A percentile compares a stretch with the other conserved stretches of the same genome.
These are phyloP conservation scores for Saccopteryx bilineata DNA, from an alignment of 2,113 vertebrate genomes.

Conservation along the genomic window DNA sequence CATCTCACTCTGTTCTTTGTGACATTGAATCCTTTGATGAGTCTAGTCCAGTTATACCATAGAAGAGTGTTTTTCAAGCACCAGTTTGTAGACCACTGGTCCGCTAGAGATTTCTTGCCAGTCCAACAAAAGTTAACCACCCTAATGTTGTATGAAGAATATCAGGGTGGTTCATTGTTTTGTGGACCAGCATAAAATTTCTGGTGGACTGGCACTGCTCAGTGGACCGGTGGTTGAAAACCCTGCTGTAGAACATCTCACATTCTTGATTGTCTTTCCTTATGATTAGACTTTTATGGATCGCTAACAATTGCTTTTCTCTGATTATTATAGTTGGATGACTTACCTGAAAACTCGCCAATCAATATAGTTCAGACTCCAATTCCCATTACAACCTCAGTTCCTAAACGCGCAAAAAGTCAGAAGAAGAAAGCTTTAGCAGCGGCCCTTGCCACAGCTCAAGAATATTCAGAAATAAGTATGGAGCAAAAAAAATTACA, in stretches of 20 bases:
- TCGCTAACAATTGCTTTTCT: constrained; percentile 51
- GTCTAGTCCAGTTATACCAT: background rate
- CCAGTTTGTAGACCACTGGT: too few relatives aligned
- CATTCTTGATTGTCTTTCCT: background rate
- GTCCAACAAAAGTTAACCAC: too few relatives aligned
- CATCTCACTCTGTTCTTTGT: background rate
- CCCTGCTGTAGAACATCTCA: background rate
- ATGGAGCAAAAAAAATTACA: constrained; percentile 99
- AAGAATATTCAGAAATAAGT: constrained; percentile 99
- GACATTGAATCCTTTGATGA: background rate
- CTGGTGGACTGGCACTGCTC: too few relatives aligned
- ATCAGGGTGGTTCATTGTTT: too few relatives aligned
- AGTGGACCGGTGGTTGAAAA: too few relatives aligned
- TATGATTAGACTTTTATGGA: background rate
- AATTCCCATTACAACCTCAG: constrained; percentile 98
- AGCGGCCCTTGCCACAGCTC: constrained; percentile 97
- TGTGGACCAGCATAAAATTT: too few relatives aligned
- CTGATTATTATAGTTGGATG: constrained; percentile 91
- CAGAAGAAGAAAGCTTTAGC: constrained; percentile 99
- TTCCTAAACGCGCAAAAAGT: constrained; percentile 98
- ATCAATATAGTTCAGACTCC: constrained; percentile 99
- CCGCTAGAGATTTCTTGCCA: too few relatives aligned
- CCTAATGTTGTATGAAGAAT: too few relatives aligned
- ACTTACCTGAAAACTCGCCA: constrained; percentile 97
- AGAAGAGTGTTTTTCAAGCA: background rate